Evolutionary conservation across 2,113 vertebrate genomes (phyloP), one percentile per base, ranked within the genome.

Genomic region (Elaphurus davidianus): DNA sequence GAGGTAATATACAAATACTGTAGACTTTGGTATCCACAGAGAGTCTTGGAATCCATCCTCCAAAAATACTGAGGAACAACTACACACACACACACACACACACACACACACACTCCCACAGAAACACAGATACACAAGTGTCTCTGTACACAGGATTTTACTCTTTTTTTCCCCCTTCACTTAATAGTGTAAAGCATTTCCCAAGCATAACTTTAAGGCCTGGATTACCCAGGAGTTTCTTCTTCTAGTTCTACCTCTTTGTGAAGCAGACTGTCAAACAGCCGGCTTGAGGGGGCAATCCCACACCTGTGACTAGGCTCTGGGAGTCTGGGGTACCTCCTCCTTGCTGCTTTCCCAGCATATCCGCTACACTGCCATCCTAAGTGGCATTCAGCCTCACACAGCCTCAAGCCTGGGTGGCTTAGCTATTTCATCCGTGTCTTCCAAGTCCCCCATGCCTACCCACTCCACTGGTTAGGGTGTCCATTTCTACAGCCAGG

Each of bases 401-500:
- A 36, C 2, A 6, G 28, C 47, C 57, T 91, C 36, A 55, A 16
- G 27, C 64, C 36, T 33, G 27, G 28, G 25, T 9, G 27, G 52
- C 30, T 90, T 28, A 16, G 21, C 43, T 50, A 7, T 43, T 87
- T 16, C 28, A 2, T 50, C 30, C 17, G 7, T 3, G 27, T n/a
- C 57, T 21, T 13, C 28, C 23, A 5, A 47, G 54, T n/a, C 15
- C 6, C 21, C 50, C 14, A 15, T 8, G 19, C 30, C 50, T 33
- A 2, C 21, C 7, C 5, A 6, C 25, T 5, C 27, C 4, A 2
- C 27, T 11, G 27, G 9, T 59, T 43, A 14, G 52, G 17, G 23
- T 50, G 7, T 33, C 55, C 64, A 36, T 78, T 86, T 91, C 90
- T 59, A 74, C 12, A 81, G 76, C 23, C 59, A 87, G 74, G 84